These are phyloP conservation scores for Calosoma granatense DNA, from an alignment of 1,140 invertebrate species.

Conservation along the genomic window DNA sequence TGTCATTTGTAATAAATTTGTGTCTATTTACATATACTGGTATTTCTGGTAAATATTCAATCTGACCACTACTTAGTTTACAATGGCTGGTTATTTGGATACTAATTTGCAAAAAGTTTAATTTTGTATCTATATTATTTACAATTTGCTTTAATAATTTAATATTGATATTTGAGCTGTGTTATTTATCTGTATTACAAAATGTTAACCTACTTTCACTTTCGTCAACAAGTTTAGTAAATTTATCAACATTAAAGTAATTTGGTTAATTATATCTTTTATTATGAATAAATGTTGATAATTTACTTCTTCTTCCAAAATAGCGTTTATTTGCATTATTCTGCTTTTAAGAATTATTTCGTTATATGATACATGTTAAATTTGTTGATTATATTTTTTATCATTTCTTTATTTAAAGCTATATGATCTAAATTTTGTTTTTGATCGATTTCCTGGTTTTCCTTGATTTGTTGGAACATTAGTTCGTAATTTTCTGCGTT, in stretches of 20 bases:
- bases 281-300: neutral
- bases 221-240: neutral
- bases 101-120: neutral
- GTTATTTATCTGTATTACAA: neutral
- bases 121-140: neutral
- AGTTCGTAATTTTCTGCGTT: neutral
- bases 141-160: neutral
- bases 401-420: neutral
- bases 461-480: neutral
- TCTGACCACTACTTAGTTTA: neutral
- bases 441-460: neutral
- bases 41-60: neutral
- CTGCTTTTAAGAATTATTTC: neutral
- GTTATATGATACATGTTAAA: neutral
- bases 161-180: neutral
- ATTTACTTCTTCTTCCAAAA: neutral
- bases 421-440: neutral
- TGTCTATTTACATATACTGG: no score
- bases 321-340: neutral
- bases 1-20: neutral
- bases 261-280: neutral
- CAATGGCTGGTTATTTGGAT: neutral
- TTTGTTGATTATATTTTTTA: neutral
- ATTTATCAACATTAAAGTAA: neutral
- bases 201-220: neutral